phyloP scores from a whole-genome alignment of 2,797 vertebrate species.

The Agapornis canus region DNA sequence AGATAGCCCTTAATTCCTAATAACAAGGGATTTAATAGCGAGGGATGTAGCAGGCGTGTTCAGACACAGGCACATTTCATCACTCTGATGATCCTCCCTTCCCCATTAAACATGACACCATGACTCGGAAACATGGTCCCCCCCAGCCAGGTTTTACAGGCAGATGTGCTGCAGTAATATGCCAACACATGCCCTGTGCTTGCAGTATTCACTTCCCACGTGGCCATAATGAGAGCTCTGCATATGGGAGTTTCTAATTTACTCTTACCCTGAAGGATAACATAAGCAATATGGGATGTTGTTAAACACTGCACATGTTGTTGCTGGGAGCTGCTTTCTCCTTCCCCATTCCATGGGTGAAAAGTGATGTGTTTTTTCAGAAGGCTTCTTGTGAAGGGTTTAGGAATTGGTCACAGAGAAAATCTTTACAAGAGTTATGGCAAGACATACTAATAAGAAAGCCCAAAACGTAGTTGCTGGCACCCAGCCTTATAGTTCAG shows the following conservation, averaged over 20 bases:
- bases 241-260: neutral
- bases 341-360: neutral
- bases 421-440: neutral
- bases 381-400: neutral
- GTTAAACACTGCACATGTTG: neutral
- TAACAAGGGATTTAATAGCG: neutral
- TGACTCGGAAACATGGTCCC: fast-evolving
- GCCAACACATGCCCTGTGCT: neutral
- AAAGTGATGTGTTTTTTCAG: neutral
- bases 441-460: neutral
- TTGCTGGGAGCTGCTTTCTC: neutral
- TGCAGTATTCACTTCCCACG: neutral
- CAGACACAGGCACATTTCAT: neutral
- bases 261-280: neutral
- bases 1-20: neutral
- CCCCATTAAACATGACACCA: neutral
- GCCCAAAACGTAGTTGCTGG: neutral
- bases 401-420: neutral
- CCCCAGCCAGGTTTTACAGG: fast-evolving
- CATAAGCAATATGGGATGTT: neutral
- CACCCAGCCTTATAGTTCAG: neutral
- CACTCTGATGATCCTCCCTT: neutral
- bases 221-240: neutral
- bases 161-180: neutral
- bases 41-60: neutral